These are phyloP conservation scores for Pygoscelis antarcticus DNA, from an alignment of 2,113 vertebrate genomes.

Conservation along the genomic window DNA sequence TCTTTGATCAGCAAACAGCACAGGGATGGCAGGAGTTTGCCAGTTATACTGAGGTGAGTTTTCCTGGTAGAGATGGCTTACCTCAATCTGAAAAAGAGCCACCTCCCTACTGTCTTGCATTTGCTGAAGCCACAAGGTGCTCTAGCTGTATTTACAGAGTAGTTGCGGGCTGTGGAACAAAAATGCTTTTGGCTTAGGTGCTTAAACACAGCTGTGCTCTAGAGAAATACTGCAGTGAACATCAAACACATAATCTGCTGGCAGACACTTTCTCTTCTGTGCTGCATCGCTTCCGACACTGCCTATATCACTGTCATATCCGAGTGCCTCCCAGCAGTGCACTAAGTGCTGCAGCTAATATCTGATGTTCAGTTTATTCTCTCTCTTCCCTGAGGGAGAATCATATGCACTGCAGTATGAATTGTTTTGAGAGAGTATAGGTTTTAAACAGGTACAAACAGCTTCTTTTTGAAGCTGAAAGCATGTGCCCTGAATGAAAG, in stretches of 20 bases:
- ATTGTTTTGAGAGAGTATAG: neutral
- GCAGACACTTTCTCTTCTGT: neutral
- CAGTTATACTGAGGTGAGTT: neutral
- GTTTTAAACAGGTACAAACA: conserved; percentile 2
- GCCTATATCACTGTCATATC: neutral
- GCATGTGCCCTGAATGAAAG: neutral
- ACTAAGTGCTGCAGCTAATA: neutral
- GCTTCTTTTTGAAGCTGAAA: neutral
- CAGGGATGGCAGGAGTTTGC: neutral
- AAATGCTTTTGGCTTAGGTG: neutral
- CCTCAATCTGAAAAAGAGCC: neutral
- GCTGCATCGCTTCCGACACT: neutral
- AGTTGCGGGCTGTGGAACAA: neutral
- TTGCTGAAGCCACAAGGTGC: neutral
- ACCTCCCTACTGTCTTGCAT: neutral
- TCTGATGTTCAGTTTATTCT: neutral
- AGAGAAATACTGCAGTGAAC: neutral
- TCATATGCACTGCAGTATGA: neutral
- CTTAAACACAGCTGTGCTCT: neutral
- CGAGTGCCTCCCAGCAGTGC: conserved; percentile 5
- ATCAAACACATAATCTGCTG: neutral
- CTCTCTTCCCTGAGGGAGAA: neutral
- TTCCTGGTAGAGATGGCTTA: neutral
- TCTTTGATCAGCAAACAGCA: neutral
- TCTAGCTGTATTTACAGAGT: neutral